Percentiles rank a stretch among this genome's conserved stretches.
Conservation (phyloP, 92 coral and sea anemone species). For the Porites evermanni region DNA sequence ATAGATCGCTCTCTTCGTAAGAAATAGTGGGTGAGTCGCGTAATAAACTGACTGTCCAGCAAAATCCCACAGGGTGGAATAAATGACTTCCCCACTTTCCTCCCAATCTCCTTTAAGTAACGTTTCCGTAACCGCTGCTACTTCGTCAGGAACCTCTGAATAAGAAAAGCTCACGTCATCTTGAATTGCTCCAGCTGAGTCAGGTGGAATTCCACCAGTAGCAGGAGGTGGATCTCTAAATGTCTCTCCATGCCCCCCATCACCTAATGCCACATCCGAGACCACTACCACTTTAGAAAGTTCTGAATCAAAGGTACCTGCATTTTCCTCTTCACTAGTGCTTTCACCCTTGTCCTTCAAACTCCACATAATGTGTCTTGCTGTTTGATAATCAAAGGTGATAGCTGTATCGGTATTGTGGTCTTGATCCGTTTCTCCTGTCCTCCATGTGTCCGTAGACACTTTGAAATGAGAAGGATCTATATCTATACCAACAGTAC, state of each 20-base stretch:
- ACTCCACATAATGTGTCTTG: not conserved
- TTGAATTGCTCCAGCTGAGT: not conserved
- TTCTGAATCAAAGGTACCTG: not conserved
- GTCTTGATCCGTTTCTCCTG: constrained; percentile 1
- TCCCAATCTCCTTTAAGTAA: not conserved
- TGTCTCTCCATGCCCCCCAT: not conserved
- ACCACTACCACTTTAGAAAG: not conserved
- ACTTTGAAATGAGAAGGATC: not conserved
- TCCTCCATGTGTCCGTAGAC: not conserved
- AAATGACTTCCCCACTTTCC: not conserved
- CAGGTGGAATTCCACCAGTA: not conserved
- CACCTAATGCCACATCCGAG: not conserved
- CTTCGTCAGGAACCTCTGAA: not conserved
- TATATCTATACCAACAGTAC: not conserved
- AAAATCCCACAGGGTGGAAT: not conserved
- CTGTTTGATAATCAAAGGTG: not conserved
- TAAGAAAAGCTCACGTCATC: not conserved
- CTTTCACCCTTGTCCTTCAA: not conserved
- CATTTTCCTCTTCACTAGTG: not conserved
- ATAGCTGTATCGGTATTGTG: not conserved
- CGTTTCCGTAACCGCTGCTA: not conserved
- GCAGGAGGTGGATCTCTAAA: not conserved
- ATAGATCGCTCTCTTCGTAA: not conserved
- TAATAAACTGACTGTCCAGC: too few relatives aligned
- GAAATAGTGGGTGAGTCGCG: too few relatives aligned